Base-by-base conservation (phyloP, 1,140 invertebrate species). In the Arctopsyche grandis region DNA sequence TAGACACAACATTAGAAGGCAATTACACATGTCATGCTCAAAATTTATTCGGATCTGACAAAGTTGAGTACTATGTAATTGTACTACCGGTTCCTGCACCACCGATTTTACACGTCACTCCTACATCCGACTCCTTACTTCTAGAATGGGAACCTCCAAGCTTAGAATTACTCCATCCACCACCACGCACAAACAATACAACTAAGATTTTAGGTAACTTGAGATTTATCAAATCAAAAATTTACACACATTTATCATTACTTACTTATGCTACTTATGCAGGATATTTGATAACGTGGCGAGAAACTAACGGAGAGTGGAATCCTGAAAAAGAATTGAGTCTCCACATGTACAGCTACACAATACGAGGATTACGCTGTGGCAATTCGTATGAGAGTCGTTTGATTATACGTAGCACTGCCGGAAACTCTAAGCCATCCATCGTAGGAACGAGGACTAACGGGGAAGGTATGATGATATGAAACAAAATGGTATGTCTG, bases 21-120 rank as follows among this genome's bases (percentile, higher is more conserved):
- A 96, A 97, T 88, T 97, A 96, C 86, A 92, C 94, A 0, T 97
- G 96, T 84, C 90, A 92, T 9, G 95, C 94, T 0, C 93, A 92
- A 83, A 97, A 97, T 86, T 88, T 94, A 14, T 95, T 95, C 85
- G 95, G 95, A 0, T 92, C 92, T 74, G 95, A 97, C 85, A 92
- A 92, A 38, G 93, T 97, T 70, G 92, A 92, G 12, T 96, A 96
- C 85, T 90, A 91, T 0, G 88, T 97, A 12, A 90, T 92, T 79
- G 94, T 97, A 0, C 90, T 96, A 78, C 91, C 93, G 78, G 89
- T 93, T 48, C 94, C 94, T 0, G 89, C 89, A 76, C 88, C 93
- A 3, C 94, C 94, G 5, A 86, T 85, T 0, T 84, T 94, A 1
- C 88, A 90, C 52, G 88, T 92, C 0, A 90, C 91, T 10, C 93